Base-by-base conservation (phyloP, 2,888 invertebrate species). In the Dinocampus coccinellae region DNA sequence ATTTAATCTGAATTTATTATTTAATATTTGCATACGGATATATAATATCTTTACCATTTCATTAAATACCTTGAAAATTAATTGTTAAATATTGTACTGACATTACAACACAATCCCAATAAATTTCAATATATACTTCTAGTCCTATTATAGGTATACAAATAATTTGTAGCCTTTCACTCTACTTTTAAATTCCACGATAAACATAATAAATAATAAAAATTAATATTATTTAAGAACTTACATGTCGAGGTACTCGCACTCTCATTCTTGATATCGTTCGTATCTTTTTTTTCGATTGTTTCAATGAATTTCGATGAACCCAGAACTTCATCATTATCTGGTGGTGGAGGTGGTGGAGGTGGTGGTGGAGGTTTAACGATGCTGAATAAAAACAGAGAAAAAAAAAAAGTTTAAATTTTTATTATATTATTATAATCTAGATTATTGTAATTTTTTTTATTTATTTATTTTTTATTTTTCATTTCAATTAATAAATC, bases 361-460 rank as follows among this genome's bases (percentile, higher is more conserved):
- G 87, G 87, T 2, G 87, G 87, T 2, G 83, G 83, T n/a, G 84
- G 84, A 3, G 85, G 85, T 67, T 81, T 83, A 24, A 80, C 78
- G 70, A 82, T 76, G 73, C 84, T 84, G 67, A 7, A 7, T 4
- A 7, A 29, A 29, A 29, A n/a, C n/a, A 29, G 7, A 29, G 3
- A 7, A 29, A 29, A 29, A 4, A 29, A 29, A 4, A 29, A 29
- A 4, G 52, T 26, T 22, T 47, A 26, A 7, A 3, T 22, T 55
- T 55, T 55, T 13, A 55, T 24, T 0, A 2, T n/a, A n/a, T 11
- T 0, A 13, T 10, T n/a, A 26, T 24, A n/a, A 29, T 64, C 34
- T 65, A 22, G 22, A 55, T 55, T 13, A 2, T 53, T 53, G 34
- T 36, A 13, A 29, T 52, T 16, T 22, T 65, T 0, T 22, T 16